Conservation (phyloP, 2,113 vertebrate genomes). For the Sardina pilchardus region DNA sequence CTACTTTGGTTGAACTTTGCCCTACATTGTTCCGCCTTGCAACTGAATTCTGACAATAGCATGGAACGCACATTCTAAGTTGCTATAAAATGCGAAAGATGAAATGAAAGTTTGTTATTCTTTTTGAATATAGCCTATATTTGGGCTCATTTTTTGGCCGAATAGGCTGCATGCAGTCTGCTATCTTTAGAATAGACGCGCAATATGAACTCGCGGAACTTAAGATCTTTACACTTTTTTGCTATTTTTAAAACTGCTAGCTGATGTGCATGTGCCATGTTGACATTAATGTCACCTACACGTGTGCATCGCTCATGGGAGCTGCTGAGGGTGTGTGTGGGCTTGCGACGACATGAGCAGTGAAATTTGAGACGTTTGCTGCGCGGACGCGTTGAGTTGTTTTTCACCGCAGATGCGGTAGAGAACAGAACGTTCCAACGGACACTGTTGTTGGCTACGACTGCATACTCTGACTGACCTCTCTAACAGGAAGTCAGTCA, state of each 20-base stretch:
- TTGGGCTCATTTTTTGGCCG: neutral
- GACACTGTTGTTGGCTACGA: neutral
- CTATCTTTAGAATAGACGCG: no score
- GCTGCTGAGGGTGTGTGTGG: neutral
- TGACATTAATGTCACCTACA: neutral
- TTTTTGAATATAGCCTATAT: neutral
- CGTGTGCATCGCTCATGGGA: neutral
- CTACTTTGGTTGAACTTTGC: constrained; percentile 57
- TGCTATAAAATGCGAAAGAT: neutral
- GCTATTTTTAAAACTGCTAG: neutral
- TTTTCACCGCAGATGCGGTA: neutral
- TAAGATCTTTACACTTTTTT: neutral
- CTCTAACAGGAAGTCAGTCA: neutral
- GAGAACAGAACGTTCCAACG: constrained; percentile 7
- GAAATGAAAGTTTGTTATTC: no score
- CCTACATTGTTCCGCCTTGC: constrained; percentile 40
- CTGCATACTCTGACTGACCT: neutral
- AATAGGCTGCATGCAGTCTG: no score
- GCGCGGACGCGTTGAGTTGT: neutral
- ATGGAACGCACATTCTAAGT: neutral
- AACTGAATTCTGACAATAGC: neutral
- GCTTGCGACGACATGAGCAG: neutral
- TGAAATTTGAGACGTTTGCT: neutral
- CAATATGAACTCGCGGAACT: neutral
- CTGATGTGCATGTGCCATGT: neutral